Evolutionary conservation across 1,140 invertebrate species (phyloP), one percentile per base, ranked within the genome.

Genomic region (Dendrolimus punctatus): DNA sequence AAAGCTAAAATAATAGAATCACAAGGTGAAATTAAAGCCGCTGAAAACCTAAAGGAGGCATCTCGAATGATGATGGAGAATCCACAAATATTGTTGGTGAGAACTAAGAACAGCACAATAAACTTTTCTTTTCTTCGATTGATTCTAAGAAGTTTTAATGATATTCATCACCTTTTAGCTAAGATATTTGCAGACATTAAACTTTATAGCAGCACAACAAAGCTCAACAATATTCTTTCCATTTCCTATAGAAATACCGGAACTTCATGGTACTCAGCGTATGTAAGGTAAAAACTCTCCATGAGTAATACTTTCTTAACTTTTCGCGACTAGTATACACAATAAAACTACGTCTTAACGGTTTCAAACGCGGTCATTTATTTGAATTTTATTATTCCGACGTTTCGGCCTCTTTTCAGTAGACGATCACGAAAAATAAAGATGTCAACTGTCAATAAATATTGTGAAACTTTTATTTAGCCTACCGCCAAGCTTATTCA

Each of bases 1-100:
- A 77, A 71, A 73, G 75, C 75, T 6, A 80, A 80, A 62, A 69
- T 80, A 39, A 78, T 80, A n/a, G 73, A 69, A 61, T 68, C 75
- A 0, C 66, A 75, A 64, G 75, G 72, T 38, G 75, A 80, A 71
- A 76, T 78, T 40, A 71, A 76, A 64, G 67, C 77, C 6, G 69
- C 77, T 2, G 68, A 73, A 61, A 73, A 68, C 60, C 64, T 78
- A 6, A 63, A 54, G 55, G 67, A 73, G 44, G 77, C 77, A 4
- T 71, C 73, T 6, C 60, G 53, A 60, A 57, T 76, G n/a, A 75
- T 80, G 42, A 45, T 63, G 51, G 60, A 75, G 39, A 69, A 70
- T 47, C 76, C 74, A 40, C 55, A 73, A 61, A 67, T 68, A 23
- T 72, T 79, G 60, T 64, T 75, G 44, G 73, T 76, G 68, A 67